A percentile compares a stretch with the other conserved stretches of the same genome.
Conservation (phyloP, 1,140 invertebrate species). For the Plectrocnemia conspersa region DNA sequence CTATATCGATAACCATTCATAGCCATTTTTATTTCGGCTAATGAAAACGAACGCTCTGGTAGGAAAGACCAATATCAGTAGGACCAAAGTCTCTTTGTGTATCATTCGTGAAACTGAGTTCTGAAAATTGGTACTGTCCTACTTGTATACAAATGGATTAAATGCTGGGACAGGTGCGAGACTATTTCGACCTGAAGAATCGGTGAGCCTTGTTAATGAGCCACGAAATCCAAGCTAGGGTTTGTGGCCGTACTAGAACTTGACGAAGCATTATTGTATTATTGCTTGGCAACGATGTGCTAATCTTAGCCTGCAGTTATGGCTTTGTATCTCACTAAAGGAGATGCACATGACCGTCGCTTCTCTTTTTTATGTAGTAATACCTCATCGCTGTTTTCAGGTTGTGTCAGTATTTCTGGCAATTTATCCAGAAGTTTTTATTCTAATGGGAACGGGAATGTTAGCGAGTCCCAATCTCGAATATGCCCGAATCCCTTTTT, state of each 20-base stretch:
- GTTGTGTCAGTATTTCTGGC: slow-evolving; percentile 64
- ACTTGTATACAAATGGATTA: slow-evolving; percentile 76
- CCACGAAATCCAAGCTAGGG: slow-evolving; percentile 80
- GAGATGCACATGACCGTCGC: slow-evolving; percentile 63
- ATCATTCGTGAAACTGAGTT: slow-evolving; percentile 57
- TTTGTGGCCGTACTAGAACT: slow-evolving; percentile 68
- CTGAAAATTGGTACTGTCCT: slow-evolving; percentile 69
- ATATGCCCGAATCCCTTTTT: slow-evolving; percentile 75
- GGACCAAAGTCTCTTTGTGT: slow-evolving; percentile 49
- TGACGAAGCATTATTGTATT: slow-evolving; percentile 58
- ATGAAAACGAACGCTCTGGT: slow-evolving; percentile 61
- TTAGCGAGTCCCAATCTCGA: slow-evolving; percentile 86
- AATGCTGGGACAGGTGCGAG: slow-evolving; percentile 51
- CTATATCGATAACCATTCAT: slow-evolving; percentile 50
- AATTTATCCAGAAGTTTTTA: slow-evolving; percentile 71
- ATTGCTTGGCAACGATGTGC: slow-evolving; percentile 53
- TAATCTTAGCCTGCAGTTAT: slow-evolving; percentile 60
- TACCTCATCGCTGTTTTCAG: slow-evolving; percentile 51
- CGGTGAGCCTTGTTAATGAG: slow-evolving; percentile 75
- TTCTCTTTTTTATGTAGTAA: slow-evolving; percentile 46
- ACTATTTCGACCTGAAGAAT: slow-evolving; percentile 64
- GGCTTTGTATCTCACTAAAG: slow-evolving; percentile 53
- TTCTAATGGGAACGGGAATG: slow-evolving; percentile 77
- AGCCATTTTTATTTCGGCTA: slow-evolving; percentile 51
- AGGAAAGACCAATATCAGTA: slow-evolving; percentile 52